Percentiles rank a stretch among this genome's conserved stretches.
Evolutionary conservation across 1,140 invertebrate species (phyloP).

Genomic region (Papilio dardanus): DNA sequence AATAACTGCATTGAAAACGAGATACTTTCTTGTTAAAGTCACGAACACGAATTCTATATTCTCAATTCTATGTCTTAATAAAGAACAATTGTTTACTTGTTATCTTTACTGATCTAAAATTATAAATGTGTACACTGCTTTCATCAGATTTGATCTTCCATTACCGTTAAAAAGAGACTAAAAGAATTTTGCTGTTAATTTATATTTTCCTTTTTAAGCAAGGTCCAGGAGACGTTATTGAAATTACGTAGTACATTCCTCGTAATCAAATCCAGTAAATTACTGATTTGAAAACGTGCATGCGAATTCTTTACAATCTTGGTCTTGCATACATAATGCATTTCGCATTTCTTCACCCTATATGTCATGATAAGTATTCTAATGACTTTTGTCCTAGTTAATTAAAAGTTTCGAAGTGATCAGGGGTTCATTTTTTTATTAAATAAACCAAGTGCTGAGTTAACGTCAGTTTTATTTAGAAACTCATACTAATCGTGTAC

Average conservation of each 20-base stretch:
- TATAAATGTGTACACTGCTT: too few species aligned
- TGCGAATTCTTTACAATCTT: background rate
- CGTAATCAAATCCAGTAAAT: background rate
- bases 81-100: constrained; percentile 2
- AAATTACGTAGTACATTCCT: background rate
- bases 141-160: too few species aligned
- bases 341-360: background rate
- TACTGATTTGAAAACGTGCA: background rate
- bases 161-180: too few species aligned
- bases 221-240: background rate
- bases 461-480: background rate
- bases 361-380: background rate
- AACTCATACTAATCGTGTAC: background rate
- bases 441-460: background rate
- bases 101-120: background rate
- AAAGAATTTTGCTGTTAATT: too few species aligned
- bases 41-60: constrained; percentile 5
- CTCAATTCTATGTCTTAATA: background rate
- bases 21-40: constrained; percentile 16
- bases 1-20: background rate
- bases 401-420: background rate
- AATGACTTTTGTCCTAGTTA: background rate
- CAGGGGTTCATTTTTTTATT: background rate
- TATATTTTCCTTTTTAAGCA: background rate
- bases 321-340: background rate